Evolutionary conservation across 2,113 vertebrate genomes (phyloP), one percentile per base, ranked within the genome.

Genomic region (Tyto alba): DNA sequence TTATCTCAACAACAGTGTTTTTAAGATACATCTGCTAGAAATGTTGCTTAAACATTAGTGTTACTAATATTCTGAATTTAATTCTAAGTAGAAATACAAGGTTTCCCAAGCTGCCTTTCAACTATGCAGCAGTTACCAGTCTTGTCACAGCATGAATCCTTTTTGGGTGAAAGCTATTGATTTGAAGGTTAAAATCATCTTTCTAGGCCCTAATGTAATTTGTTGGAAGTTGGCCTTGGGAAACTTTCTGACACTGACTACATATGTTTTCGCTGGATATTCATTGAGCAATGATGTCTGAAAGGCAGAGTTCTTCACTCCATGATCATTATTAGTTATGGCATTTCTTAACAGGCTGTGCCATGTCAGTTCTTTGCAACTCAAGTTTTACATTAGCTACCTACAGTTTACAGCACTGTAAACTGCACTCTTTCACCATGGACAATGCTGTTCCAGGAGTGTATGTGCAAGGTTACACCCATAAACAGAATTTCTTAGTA

Each of bases 191-290:
- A 97, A 97, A 97, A 98, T 98, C 94, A 97, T 92, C 96, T 97
- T 87, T 88, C 97, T 91, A 52, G 90, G 90, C 73, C 91, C 92
- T 96, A 93, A 96, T 97, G 95, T 69, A 97, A 97, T 97, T 96
- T 97, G 97, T 96, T 97, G 97, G 93, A 97, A 97, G 96, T 93
- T 97, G 92, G 97, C 96, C 98, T 97, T 97, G 96, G 98, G 97
- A 98, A 97, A 96, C 94, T 96, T 97, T 95, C 94, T 97, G 95
- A 95, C 97, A 96, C 91, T 96, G 94, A 80, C 90, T 97, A 95
- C 91, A 88, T 69, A 56, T 27, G 85, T 92, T 96, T 93, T 94
- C 5, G 7, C 69, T 83, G 87, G 93, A 86, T 97, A 88, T 93
- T 97, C 91, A 96, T 88, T 96, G 96, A 90, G 93, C 92, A 97